Conservation (phyloP, 2,888 invertebrate species). For the Lepidochrysops patricia region DNA sequence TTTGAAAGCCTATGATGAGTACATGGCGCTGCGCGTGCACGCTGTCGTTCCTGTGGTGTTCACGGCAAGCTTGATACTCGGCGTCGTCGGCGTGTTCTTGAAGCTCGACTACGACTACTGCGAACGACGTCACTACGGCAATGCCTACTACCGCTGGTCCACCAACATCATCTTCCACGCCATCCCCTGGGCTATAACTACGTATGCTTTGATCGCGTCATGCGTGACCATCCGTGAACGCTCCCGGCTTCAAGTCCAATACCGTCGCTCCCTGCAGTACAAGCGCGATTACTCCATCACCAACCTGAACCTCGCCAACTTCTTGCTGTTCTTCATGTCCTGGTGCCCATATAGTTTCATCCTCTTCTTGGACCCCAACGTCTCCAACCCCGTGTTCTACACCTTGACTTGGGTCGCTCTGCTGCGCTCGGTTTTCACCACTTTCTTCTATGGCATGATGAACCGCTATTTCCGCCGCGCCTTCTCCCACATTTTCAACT, state of each 20-base stretch:
- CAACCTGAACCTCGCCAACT: constrained; percentile 78
- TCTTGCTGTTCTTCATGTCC: constrained; percentile 74
- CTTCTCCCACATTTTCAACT: constrained; percentile 83
- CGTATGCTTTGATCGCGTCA: constrained; percentile 70
- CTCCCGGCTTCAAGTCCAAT: constrained; percentile 64
- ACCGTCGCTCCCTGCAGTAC: constrained; percentile 77
- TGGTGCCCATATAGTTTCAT: constrained; percentile 82
- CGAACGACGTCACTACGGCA: constrained; percentile 66
- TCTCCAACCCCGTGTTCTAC: constrained; percentile 75
- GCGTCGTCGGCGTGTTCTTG: constrained; percentile 76
- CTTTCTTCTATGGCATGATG: constrained; percentile 75
- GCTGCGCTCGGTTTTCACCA: constrained; percentile 79
- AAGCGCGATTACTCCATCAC: constrained; percentile 77
- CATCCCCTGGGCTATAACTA: constrained; percentile 72
- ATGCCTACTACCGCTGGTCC: constrained; percentile 71
- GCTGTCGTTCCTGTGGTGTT: constrained; percentile 72
- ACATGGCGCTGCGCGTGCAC: constrained; percentile 66
- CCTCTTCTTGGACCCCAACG: constrained; percentile 63
- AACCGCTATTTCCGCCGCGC: constrained; percentile 81
- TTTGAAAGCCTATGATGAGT: constrained; percentile 45
- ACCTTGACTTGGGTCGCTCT: constrained; percentile 81
- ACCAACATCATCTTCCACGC: constrained; percentile 75
- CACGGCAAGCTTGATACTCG: constrained; percentile 67
- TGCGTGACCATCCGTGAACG: constrained; percentile 65
- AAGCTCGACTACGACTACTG: constrained; percentile 82